Percentiles rank a stretch among this genome's conserved stretches.
phyloP scores from a whole-genome alignment of 2,113 vertebrate genomes.

The Octodon degus region DNA sequence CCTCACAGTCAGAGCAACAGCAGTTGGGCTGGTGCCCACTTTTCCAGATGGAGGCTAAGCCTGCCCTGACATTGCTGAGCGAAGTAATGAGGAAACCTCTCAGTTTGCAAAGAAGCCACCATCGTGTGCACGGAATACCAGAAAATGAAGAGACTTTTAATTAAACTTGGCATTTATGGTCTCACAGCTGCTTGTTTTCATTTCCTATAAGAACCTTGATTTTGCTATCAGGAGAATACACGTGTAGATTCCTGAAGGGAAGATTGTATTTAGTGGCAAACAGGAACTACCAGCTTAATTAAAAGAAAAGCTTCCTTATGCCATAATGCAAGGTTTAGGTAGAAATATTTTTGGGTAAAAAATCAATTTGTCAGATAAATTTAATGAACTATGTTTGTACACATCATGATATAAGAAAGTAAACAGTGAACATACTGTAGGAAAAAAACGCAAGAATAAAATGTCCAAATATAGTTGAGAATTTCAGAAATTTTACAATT shows the following conservation, averaged over 20 bases:
- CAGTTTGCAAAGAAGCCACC: constrained; percentile 22
- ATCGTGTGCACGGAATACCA: background rate
- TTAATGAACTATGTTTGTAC: background rate
- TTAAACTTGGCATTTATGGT: constrained; percentile 73
- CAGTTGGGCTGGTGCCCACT: background rate
- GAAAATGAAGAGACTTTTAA: constrained; percentile 62
- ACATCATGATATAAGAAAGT: background rate
- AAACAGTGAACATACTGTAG: background rate
- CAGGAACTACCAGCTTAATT: constrained; percentile 2
- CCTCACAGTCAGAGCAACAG: background rate
- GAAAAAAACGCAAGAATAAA: background rate
- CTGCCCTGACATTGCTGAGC: constrained; percentile 25
- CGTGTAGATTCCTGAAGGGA: background rate
- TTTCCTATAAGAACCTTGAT: constrained; percentile 56
- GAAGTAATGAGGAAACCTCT: constrained; percentile 54
- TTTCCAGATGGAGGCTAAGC: constrained; percentile 12
- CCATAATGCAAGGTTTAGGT: background rate
- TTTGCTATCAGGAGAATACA: constrained; percentile 23
- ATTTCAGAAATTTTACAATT: background rate
- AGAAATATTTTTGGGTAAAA: background rate
- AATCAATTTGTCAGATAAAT: background rate
- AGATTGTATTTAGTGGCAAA: constrained; percentile 43
- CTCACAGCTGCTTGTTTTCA: constrained; percentile 63
- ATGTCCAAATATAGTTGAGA: background rate
- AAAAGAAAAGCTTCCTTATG: constrained; percentile 37